Evolutionary conservation across 2,797 vertebrate genomes (phyloP).

Genomic region (Sparus aurata): DNA sequence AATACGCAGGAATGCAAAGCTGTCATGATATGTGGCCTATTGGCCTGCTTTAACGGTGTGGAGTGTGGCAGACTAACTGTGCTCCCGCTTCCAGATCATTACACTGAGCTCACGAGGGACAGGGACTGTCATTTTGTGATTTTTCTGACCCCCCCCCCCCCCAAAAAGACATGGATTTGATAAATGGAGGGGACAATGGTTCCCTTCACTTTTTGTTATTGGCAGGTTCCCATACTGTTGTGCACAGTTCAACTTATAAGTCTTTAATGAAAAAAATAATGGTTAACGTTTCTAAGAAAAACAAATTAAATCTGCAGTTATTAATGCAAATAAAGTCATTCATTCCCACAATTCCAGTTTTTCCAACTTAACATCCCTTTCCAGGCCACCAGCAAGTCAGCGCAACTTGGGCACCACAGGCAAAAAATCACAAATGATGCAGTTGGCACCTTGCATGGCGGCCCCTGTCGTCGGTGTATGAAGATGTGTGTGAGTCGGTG

Average conservation of each 20-base stretch:
- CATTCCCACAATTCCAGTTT: too few relatives aligned
- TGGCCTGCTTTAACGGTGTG: slow-evolving; percentile 2
- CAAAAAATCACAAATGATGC: too few relatives aligned
- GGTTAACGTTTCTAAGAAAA: neutral
- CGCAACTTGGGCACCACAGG: too few relatives aligned
- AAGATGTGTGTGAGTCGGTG: too few relatives aligned
- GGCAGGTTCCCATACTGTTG: neutral
- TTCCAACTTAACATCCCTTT: neutral
- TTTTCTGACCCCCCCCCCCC: too few relatives aligned
- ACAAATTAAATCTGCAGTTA: neutral
- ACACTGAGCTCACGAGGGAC: slow-evolving; percentile 17
- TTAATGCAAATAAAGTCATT: neutral
- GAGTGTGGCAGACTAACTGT: slow-evolving; percentile 14
- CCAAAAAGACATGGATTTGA: neutral
- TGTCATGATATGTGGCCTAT: slow-evolving; percentile 35
- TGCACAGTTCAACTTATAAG: neutral
- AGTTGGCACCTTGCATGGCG: too few relatives aligned
- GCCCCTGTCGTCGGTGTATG: too few relatives aligned
- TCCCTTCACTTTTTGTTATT: neutral
- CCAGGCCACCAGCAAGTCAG: too few relatives aligned
- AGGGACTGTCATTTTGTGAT: neutral
- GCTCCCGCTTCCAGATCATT: slow-evolving; percentile 11
- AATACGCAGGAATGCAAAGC: slow-evolving; percentile 31
- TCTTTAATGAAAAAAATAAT: too few relatives aligned
- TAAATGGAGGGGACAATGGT: neutral